Evolutionary conservation across 2,797 vertebrate species (phyloP).

Genomic region (Cossypha polioptera): DNA sequence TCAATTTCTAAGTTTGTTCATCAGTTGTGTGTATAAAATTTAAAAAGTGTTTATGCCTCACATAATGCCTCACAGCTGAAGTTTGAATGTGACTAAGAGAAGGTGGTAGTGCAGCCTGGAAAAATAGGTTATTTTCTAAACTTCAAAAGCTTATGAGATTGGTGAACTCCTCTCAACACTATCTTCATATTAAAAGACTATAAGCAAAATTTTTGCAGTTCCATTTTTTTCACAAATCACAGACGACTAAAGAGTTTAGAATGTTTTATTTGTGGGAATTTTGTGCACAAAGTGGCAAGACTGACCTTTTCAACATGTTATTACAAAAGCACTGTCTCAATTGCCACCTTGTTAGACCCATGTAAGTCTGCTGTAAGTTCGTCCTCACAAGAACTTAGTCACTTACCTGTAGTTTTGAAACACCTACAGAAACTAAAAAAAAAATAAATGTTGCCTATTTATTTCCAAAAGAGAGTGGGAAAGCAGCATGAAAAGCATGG

Average conservation of each 20-base stretch:
- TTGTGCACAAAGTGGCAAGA: background rate
- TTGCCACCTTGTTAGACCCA: background rate
- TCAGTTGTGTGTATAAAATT: background rate
- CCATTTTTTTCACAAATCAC: background rate
- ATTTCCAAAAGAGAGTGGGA: background rate
- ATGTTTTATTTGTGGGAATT: background rate
- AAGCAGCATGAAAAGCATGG: background rate
- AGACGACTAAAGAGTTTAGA: background rate
- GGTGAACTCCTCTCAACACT: background rate
- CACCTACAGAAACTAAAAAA: background rate
- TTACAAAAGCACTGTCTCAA: background rate
- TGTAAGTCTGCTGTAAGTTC: background rate
- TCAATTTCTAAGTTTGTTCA: background rate
- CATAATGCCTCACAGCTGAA: background rate
- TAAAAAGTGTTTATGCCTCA: background rate
- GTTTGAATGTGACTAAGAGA: background rate
- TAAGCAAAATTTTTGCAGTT: background rate
- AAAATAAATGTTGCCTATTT: background rate
- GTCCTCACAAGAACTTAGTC: background rate
- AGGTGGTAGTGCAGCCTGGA: background rate
- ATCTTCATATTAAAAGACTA: background rate
- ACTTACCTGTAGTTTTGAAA: background rate
- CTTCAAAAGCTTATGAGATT: background rate
- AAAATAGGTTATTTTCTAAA: background rate
- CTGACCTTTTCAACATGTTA: background rate